Percentiles rank a stretch among this genome's conserved stretches.
phyloP scores from a whole-genome alignment of 2,888 invertebrate species.

The Cheiracanthium punctorium region DNA sequence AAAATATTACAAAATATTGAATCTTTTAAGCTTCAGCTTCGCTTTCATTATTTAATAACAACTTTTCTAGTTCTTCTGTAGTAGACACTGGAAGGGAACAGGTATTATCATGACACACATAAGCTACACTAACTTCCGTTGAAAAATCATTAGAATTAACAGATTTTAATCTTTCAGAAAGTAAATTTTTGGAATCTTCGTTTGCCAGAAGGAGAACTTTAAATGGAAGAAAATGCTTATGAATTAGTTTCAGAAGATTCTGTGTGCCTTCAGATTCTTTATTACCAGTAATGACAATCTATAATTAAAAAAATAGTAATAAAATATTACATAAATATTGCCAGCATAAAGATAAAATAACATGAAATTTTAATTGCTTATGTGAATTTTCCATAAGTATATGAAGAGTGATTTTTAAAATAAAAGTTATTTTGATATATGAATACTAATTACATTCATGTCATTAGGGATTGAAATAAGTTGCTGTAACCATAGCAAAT shows the following conservation, averaged over 20 bases:
- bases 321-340: no score
- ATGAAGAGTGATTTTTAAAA: no score
- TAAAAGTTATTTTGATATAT: no score
- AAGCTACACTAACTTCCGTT: conserved; percentile 83
- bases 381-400: no score
- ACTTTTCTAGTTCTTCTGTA: conserved; percentile 80
- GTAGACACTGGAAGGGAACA: conserved; percentile 86
- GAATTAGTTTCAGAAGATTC: conserved; percentile 82
- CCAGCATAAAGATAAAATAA: no score
- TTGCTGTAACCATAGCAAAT: no score
- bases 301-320: conserved; percentile 34
- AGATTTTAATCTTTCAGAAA: conserved; percentile 76
- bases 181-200: conserved; percentile 75
- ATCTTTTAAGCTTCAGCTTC: conserved; percentile 23
- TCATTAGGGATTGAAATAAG: no score
- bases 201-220: conserved; percentile 82
- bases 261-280: conserved; percentile 82
- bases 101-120: conserved; percentile 86
- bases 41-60: conserved; percentile 76
- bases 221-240: conserved; percentile 82
- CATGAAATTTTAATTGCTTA: no score
- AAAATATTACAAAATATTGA: conserved; percentile 19
- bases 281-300: conserved; percentile 79
- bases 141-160: conserved; percentile 77
- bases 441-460: no score